These are phyloP conservation scores for Urocynchramus pylzowi DNA, from an alignment of 2,113 vertebrate species.

Conservation along the genomic window DNA sequence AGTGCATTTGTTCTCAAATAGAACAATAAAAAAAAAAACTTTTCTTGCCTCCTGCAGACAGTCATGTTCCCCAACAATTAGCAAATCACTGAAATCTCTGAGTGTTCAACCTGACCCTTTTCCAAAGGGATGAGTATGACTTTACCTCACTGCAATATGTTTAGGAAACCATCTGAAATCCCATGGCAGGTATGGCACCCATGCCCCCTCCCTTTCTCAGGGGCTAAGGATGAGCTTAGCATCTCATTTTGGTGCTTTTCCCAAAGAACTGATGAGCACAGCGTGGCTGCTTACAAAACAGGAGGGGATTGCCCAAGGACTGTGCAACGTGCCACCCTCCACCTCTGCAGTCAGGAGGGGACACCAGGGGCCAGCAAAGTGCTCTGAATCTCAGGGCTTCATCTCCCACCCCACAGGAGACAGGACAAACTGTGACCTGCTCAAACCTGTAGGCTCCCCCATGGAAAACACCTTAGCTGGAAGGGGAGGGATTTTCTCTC, in stretches of 20 bases:
- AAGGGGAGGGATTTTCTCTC: not conserved
- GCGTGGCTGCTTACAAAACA: not conserved
- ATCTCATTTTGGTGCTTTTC: conserved; percentile 1
- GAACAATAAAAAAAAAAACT: not conserved
- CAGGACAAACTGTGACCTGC: not conserved
- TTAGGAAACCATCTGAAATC: not conserved
- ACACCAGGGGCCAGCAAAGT: not conserved
- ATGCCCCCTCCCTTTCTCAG: not conserved
- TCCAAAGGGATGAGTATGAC: not conserved
- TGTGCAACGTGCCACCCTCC: not conserved
- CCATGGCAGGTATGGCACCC: not conserved
- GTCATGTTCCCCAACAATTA: not conserved
- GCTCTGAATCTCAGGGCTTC: not conserved
- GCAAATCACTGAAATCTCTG: not conserved
- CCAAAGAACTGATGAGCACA: not conserved
- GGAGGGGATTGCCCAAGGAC: not conserved
- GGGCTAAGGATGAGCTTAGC: not conserved
- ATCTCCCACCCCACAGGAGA: fast-evolving
- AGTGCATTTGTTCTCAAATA: not conserved
- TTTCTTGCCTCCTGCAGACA: not conserved
- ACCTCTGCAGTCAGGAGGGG: not conserved
- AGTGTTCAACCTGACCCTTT: not conserved
- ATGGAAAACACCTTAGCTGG: not conserved
- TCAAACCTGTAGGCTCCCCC: not conserved
- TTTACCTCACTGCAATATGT: not conserved